phyloP scores from a whole-genome alignment of 2,888 invertebrate genomes.

The Ctenicera cuprea region DNA sequence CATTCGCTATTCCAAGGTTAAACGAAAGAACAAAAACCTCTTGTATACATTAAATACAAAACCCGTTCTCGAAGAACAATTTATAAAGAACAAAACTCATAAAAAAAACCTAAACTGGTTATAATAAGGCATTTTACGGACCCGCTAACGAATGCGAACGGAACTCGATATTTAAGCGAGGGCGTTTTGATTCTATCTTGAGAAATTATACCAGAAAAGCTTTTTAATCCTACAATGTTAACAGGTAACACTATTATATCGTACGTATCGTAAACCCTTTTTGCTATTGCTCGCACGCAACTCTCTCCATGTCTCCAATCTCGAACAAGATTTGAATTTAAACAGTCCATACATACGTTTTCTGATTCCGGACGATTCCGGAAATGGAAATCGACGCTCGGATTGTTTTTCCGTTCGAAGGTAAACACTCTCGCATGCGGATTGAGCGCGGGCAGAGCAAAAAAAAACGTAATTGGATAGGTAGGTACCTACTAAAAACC shows the following conservation, averaged over 20 bases:
- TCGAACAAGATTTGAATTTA: constrained; percentile 21
- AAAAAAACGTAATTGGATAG: background rate
- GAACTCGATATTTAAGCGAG: constrained; percentile 50
- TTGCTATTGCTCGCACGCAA: constrained; percentile 31
- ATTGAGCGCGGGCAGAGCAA: background rate
- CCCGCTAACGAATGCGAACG: constrained; percentile 55
- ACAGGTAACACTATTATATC: constrained; percentile 27
- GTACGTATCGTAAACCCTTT: constrained; percentile 25
- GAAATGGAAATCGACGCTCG: constrained; percentile 12
- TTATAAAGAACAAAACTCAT: constrained; percentile 59
- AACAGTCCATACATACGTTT: background rate
- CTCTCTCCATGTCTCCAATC: constrained; percentile 9
- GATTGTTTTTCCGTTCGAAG: constrained; percentile 6
- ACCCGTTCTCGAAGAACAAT: constrained; percentile 60
- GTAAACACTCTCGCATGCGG: background rate
- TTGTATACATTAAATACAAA: constrained; percentile 56
- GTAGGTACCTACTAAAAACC: background rate
- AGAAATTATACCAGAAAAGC: constrained; percentile 37
- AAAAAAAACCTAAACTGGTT: constrained; percentile 61
- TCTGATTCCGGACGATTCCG: constrained; percentile 4
- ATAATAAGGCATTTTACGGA: constrained; percentile 61
- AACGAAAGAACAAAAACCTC: constrained; percentile 54
- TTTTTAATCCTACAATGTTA: constrained; percentile 25
- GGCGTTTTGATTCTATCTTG: constrained; percentile 45
- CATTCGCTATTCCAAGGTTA: constrained; percentile 54